phyloP scores from a whole-genome alignment of 2,113 vertebrate genomes.

The Numida meleagris region DNA sequence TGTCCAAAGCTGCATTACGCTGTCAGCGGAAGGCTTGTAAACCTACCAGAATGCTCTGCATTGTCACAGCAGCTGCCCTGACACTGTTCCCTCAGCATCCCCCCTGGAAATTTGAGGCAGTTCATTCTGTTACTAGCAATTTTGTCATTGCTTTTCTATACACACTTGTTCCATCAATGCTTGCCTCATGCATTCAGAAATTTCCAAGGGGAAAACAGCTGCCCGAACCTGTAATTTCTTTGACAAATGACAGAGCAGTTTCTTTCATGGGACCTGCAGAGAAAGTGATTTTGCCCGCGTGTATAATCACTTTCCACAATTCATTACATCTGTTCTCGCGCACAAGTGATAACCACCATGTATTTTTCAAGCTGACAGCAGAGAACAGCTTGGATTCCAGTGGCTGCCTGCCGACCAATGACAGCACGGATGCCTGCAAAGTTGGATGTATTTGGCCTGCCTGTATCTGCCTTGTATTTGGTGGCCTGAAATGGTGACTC shows the following conservation, averaged over 20 bases:
- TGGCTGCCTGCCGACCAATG: not conserved
- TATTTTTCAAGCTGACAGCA: not conserved
- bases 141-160: accelerated
- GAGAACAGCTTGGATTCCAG: not conserved
- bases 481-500: not conserved
- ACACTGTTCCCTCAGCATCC: not conserved
- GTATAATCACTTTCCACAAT: not conserved
- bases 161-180: not conserved
- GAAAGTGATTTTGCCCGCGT: accelerated
- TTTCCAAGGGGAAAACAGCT: not conserved
- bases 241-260: not conserved
- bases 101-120: not conserved
- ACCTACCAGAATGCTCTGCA: not conserved
- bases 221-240: not conserved
- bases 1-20: not conserved
- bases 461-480: no score
- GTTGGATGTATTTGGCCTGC: not conserved
- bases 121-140: not conserved
- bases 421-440: not conserved
- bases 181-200: not conserved
- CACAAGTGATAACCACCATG: accelerated
- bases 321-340: not conserved
- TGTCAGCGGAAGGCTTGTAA: not conserved
- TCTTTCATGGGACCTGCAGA: not conserved
- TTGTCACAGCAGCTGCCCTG: not conserved